These are phyloP conservation scores for Ptychadena robeensis DNA, from an alignment of 2,797 vertebrate genomes.

Conservation along the genomic window DNA sequence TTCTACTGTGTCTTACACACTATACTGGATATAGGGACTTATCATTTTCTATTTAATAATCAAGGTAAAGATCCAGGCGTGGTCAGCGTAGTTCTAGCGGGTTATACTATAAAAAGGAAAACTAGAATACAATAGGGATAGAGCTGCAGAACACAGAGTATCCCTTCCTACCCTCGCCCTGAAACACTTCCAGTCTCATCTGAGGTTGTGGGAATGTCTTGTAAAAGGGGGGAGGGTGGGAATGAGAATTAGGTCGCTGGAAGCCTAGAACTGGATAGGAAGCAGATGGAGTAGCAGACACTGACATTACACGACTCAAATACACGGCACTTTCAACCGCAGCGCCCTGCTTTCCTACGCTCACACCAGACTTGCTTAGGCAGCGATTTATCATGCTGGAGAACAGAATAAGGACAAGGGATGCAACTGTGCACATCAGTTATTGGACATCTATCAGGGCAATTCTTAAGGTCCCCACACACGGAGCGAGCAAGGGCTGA, in stretches of 20 bases:
- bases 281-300: constrained; percentile 42
- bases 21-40: not conserved
- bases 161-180: constrained; percentile 23
- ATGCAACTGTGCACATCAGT: not conserved
- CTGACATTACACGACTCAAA: not conserved
- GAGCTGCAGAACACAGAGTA: not conserved
- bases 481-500: too few species aligned
- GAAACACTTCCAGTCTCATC: constrained; percentile 24
- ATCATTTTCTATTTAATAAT: not conserved
- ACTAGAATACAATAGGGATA: not conserved
- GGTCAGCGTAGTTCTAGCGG: too few species aligned
- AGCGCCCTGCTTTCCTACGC: not conserved
- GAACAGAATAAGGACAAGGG: not conserved
- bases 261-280: constrained; percentile 27
- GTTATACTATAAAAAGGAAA: not conserved
- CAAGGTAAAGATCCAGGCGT: not conserved
- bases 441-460: too few species aligned
- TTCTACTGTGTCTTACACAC: too few species aligned
- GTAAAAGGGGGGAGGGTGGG: constrained; percentile 4
- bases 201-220: constrained; percentile 40
- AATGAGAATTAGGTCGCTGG: constrained; percentile 42
- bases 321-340: not conserved
- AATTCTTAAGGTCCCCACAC: too few species aligned
- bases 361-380: not conserved
- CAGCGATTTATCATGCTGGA: not conserved